These are phyloP conservation scores for Onthophagus sagittarius DNA, from an alignment of 2,888 invertebrate species.

Conservation along the genomic window DNA sequence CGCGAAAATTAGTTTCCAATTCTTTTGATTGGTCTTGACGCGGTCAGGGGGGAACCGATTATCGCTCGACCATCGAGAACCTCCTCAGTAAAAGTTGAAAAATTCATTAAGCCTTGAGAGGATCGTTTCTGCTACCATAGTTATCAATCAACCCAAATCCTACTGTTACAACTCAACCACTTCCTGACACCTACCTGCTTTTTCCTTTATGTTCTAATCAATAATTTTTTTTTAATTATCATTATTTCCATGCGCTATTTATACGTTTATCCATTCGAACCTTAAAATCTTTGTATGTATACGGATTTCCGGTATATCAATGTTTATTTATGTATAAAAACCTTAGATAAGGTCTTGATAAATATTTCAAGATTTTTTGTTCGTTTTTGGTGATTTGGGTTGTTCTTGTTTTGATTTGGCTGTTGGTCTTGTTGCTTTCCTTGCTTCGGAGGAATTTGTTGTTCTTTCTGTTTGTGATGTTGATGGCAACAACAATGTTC, in stretches of 20 bases:
- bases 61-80: neutral
- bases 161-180: neutral
- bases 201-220: neutral
- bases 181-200: neutral
- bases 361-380: neutral
- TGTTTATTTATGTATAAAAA: slow-evolving; percentile 19
- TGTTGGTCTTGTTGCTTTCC: no score
- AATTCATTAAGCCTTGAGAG: neutral
- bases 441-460: no score
- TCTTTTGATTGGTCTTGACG: neutral
- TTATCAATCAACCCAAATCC: neutral
- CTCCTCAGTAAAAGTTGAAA: neutral
- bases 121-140: neutral
- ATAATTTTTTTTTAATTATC: no score
- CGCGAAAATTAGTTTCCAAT: neutral
- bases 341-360: neutral
- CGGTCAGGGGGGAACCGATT: neutral
- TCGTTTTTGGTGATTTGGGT: no score
- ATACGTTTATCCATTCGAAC: slow-evolving; percentile 26
- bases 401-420: no score
- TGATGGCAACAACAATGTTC: no score
- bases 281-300: slow-evolving; percentile 14
- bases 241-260: slow-evolving; percentile 19
- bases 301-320: slow-evolving; percentile 10
- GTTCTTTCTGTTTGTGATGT: no score